Evolutionary conservation across 2,797 vertebrate species (phyloP).

Genomic region (Columba guinea): DNA sequence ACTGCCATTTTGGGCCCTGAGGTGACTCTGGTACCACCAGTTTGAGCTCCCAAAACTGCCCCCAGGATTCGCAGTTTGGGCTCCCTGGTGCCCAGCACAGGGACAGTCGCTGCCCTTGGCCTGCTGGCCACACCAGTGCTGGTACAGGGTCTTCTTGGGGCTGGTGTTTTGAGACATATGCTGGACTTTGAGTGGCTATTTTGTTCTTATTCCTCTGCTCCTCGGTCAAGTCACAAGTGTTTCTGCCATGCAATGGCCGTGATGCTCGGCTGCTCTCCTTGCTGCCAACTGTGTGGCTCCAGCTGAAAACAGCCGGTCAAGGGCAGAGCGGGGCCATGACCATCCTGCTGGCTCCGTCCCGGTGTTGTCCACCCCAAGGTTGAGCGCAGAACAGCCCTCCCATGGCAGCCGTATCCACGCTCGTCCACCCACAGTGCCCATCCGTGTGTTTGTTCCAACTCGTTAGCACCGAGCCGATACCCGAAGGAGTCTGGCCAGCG

Average conservation of each 20-base stretch:
- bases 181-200: not conserved
- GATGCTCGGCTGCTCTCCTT: not conserved
- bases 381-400: not conserved
- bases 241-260: not conserved
- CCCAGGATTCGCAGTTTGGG: too few species aligned
- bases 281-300: fast-evolving
- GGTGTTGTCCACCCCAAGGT: not conserved
- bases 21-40: too few species aligned
- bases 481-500: not conserved
- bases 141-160: not conserved
- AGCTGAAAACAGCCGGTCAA: not conserved
- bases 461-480: not conserved
- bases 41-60: too few species aligned
- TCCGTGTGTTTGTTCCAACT: not conserved
- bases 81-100: too few species aligned
- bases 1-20: too few species aligned
- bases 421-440: not conserved
- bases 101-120: too few species aligned
- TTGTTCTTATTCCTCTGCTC: not conserved
- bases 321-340: fast-evolving
- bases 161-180: not conserved
- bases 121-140: too few species aligned
- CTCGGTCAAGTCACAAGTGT: not conserved
- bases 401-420: not conserved
- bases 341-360: not conserved